phyloP scores from a whole-genome alignment of 2,797 vertebrate genomes.

The Decapterus maruadsi region DNA sequence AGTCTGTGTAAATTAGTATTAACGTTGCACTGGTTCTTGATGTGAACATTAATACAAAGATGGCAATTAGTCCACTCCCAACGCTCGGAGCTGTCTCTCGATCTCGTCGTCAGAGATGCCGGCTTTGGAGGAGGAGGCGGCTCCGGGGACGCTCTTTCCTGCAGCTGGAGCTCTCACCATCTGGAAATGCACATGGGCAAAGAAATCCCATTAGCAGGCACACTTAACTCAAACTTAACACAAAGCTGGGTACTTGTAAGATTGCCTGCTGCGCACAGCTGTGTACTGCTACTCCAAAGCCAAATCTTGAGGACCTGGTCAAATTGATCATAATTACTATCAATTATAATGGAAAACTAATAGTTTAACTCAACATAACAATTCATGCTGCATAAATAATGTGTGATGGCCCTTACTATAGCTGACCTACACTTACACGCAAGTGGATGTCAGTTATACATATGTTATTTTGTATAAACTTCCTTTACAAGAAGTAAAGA shows the following conservation, averaged over 20 bases:
- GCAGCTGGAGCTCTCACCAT: conserved; percentile 96
- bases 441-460: background rate
- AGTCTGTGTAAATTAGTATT: conserved; percentile 58
- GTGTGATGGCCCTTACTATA: background rate
- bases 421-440: background rate
- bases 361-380: background rate
- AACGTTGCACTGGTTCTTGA: conserved; percentile 43
- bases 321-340: background rate
- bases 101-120: conserved; percentile 98
- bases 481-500: background rate
- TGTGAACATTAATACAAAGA: conserved; percentile 39
- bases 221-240: conserved; percentile 28
- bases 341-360: background rate
- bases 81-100: conserved; percentile 95
- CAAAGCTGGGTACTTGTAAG: background rate
- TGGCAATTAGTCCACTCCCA: conserved; percentile 92
- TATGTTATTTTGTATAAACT: background rate
- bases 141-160: conserved; percentile 89
- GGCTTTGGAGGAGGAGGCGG: conserved; percentile 87
- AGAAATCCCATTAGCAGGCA: conserved; percentile 45
- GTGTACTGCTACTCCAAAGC: conserved; percentile 1
- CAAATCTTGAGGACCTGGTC: background rate
- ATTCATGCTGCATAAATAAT: background rate
- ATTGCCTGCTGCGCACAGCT: conserved; percentile 12
- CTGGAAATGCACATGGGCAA: conserved; percentile 79